phyloP scores from a whole-genome alignment of 1,140 invertebrate species.

The Monomorium pharaonis region DNA sequence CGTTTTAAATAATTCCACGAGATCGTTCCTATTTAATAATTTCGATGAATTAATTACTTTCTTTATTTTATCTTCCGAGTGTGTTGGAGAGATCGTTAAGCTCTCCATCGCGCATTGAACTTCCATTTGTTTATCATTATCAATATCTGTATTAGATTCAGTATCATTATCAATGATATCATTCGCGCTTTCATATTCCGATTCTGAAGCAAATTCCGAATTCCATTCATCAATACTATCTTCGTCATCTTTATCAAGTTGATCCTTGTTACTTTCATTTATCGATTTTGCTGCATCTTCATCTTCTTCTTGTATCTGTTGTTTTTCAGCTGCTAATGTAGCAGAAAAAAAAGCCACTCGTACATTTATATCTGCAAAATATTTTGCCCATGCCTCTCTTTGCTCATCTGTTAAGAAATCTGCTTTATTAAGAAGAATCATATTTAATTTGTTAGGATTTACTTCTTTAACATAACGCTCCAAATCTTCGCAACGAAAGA shows the following conservation, averaged over 20 bases:
- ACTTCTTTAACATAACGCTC: constrained; percentile 97
- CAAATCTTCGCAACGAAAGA: constrained; percentile 98
- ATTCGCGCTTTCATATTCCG: constrained; percentile 81
- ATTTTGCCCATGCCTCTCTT: constrained; percentile 93
- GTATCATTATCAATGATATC: constrained; percentile 67
- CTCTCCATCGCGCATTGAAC: not conserved
- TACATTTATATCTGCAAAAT: constrained; percentile 91
- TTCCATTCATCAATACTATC: constrained; percentile 63
- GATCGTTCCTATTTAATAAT: constrained; percentile 83
- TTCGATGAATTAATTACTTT: constrained; percentile 74
- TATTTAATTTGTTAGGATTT: constrained; percentile 90
- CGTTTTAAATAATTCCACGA: constrained; percentile 88
- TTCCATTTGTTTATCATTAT: not conserved
- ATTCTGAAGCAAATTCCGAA: constrained; percentile 70
- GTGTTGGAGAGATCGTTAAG: not conserved
- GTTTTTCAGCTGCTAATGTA: constrained; percentile 85
- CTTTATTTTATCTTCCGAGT: not conserved
- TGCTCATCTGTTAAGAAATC: constrained; percentile 95
- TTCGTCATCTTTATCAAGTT: constrained; percentile 56
- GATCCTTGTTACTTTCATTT: constrained; percentile 63
- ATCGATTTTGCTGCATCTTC: constrained; percentile 67
- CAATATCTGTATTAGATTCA: not conserved
- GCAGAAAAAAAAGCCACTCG: constrained; percentile 95
- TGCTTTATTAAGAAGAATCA: constrained; percentile 98
- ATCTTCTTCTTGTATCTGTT: constrained; percentile 71